Evolutionary conservation across 2,797 vertebrate species (phyloP).

Genomic region (Xerus rutilus): DNA sequence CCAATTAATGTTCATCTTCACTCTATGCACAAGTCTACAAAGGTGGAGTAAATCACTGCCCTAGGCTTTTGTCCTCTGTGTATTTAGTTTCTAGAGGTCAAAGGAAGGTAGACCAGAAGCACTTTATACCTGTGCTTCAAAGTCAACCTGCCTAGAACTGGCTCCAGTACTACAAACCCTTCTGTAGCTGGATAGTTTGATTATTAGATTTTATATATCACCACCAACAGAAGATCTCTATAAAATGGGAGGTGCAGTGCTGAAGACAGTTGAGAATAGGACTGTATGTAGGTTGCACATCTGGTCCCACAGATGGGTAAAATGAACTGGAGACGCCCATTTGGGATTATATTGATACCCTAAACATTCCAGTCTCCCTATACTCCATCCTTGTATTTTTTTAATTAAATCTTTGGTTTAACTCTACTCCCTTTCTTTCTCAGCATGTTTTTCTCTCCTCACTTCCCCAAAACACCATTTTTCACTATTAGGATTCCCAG

Average conservation of each 20-base stretch:
- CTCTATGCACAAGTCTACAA: not conserved
- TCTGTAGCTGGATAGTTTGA: not conserved
- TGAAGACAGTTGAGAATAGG: not conserved
- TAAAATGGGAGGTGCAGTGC: slow-evolving; percentile 2
- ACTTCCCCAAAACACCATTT: not conserved
- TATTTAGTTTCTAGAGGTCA: slow-evolving; percentile 45
- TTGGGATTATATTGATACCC: not conserved
- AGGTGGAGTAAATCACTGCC: not conserved
- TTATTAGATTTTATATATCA: slow-evolving; percentile 58
- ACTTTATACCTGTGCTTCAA: not conserved
- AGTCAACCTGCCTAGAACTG: not conserved
- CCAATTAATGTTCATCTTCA: not conserved
- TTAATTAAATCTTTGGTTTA: not conserved
- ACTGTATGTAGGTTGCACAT: not conserved
- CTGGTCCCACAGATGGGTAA: not conserved
- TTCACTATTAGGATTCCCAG: not conserved
- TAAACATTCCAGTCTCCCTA: not conserved
- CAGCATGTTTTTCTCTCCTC: not conserved
- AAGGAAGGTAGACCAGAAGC: slow-evolving; percentile 45
- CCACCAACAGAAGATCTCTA: slow-evolving; percentile 27
- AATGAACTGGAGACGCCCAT: not conserved
- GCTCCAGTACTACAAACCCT: not conserved
- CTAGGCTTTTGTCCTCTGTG: not conserved
- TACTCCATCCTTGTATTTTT: not conserved
- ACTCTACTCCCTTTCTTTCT: not conserved